Base-by-base conservation (phyloP, 1,140 invertebrate species). In the Helicoverpa armigera region DNA sequence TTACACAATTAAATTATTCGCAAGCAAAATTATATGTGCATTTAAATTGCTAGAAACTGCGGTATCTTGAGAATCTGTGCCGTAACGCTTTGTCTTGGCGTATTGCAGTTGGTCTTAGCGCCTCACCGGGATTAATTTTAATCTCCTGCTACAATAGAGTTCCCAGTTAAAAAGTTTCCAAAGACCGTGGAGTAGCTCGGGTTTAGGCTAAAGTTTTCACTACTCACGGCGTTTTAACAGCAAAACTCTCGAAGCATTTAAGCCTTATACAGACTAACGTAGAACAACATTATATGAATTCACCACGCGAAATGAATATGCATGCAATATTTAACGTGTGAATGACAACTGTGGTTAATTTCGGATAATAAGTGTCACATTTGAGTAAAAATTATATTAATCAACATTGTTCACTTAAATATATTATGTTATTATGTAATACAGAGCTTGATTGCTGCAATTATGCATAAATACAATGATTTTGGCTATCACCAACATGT, bases 51-150 rank as follows among this genome's bases (percentile, higher is more conserved):
- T 51, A 54, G 50, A 29, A 72, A 72, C 50, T 72, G 69, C 69
- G 50, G 69, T 72, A 29, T 72, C 69, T 72, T 35, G 54, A 56
- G 23, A 74, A 58, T 74, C 54, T 75, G 35, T 61, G 56, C 58
- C 29, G 51, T 29, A 75, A 51, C 29, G 48, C 48, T 75, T 75
- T 61, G 58, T 75, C 73, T 63, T 75, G 72, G 29, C 72, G 54
- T 75, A 75, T 35, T 61, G 73, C 58, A 75, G 58, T 60, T 75
- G 35, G 43, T 61, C 50, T 75, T 61, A 61, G 35, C 73, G 73
- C 73, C 58, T 75, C 73, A 69, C 43, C 67, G 58, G 67, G 69
- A 80, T 72, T 72, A 72, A 79, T 70, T 80, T 61, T 80, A 80
- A 80, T 80, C 78, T 72, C 51, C 48, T 53, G 54, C 67, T 61